phyloP scores from a whole-genome alignment of 2,113 vertebrate species.

The Mionectes macconnelli region DNA sequence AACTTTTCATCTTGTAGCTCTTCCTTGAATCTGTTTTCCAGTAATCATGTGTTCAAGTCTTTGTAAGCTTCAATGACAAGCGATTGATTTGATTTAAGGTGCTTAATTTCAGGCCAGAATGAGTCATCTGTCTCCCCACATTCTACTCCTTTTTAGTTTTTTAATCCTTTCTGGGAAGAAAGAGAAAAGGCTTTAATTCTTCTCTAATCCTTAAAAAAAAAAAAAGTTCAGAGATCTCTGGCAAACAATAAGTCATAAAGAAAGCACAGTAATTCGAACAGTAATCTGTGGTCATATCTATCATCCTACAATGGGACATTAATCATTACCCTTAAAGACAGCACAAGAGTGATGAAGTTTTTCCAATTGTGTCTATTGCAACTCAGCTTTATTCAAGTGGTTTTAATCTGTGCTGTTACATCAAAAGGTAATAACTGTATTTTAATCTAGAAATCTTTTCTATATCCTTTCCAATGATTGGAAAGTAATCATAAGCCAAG shows the following conservation, averaged over 20 bases:
- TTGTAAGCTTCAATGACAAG: slow-evolving; percentile 23
- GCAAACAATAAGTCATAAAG: slow-evolving; percentile 85
- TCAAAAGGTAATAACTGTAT: slow-evolving; percentile 62
- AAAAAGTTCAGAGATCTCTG: slow-evolving; percentile 72
- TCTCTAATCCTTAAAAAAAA: slow-evolving; percentile 77
- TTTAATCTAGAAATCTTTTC: slow-evolving; percentile 68
- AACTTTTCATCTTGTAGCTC: not conserved
- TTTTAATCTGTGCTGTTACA: slow-evolving; percentile 72
- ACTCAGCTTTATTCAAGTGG: slow-evolving; percentile 65
- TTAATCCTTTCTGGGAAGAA: slow-evolving; percentile 41
- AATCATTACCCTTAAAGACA: slow-evolving; percentile 81
- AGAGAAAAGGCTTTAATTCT: slow-evolving; percentile 71
- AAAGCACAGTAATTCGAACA: slow-evolving; percentile 74
- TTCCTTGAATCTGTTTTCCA: slow-evolving; percentile 29
- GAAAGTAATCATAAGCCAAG: slow-evolving; percentile 1
- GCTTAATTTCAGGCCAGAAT: slow-evolving; percentile 61
- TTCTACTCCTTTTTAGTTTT: not conserved
- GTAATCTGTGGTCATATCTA: slow-evolving; percentile 84
- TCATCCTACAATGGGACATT: slow-evolving; percentile 82
- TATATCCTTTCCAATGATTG: not conserved
- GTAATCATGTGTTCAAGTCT: slow-evolving; percentile 26
- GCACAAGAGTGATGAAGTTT: slow-evolving; percentile 73
- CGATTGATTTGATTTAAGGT: slow-evolving; percentile 52
- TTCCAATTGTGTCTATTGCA: slow-evolving; percentile 79
- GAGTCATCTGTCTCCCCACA: not conserved